These are phyloP conservation scores for Andrena praecox DNA, from an alignment of 2,888 invertebrate species.

Conservation along the genomic window DNA sequence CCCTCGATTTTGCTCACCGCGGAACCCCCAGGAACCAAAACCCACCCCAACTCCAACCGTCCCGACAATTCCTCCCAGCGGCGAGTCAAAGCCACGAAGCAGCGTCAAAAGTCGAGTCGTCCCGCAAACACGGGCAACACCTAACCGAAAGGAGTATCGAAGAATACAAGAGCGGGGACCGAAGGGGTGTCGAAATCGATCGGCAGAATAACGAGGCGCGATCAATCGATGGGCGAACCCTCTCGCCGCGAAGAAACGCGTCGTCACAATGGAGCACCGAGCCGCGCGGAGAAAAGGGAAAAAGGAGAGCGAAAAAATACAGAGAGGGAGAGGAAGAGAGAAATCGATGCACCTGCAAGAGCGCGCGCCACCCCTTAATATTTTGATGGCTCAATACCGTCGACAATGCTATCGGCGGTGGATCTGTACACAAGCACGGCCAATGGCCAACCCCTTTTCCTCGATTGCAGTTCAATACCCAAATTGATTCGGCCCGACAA, in stretches of 20 bases:
- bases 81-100: not conserved
- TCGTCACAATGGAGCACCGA: constrained; percentile 57
- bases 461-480: constrained; percentile 83
- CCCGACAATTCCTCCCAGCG: not conserved
- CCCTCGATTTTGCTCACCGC: not conserved
- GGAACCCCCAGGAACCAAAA: not conserved
- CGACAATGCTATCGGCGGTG: constrained; percentile 80
- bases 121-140: not conserved
- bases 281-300: not conserved
- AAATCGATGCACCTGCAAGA: constrained; percentile 69
- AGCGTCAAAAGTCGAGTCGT: constrained; percentile 26
- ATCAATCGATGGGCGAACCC: constrained; percentile 65
- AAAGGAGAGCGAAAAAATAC: not conserved
- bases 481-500: constrained; percentile 81
- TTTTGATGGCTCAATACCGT: constrained; percentile 84
- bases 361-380: constrained; percentile 78
- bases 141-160: not conserved
- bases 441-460: constrained; percentile 72
- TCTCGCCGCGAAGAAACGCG: constrained; percentile 64
- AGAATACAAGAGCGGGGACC: not conserved
- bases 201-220: constrained; percentile 66
- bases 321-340: constrained; percentile 18
- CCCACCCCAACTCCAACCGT: not conserved
- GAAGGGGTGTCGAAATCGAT: constrained; percentile 62
- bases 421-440: constrained; percentile 52